Evolutionary conservation across 2,888 invertebrate species (phyloP), one percentile per base, ranked within the genome.

Genomic region (Amphipoea oculea): DNA sequence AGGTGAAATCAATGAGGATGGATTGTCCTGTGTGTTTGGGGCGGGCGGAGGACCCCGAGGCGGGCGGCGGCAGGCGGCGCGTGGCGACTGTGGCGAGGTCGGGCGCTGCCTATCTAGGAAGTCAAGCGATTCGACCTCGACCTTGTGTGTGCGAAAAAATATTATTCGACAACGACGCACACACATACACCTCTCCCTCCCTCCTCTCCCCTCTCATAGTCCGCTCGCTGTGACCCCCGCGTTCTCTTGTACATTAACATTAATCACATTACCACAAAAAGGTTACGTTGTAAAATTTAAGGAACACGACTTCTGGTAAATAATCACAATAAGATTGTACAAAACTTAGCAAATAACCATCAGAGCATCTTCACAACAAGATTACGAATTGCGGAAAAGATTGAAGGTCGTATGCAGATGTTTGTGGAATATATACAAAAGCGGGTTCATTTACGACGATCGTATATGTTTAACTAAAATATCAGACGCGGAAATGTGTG

Each of bases 131-230:
- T 91, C 91, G 94, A 94, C 96, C 96, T 96, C 95, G 96, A 96
- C 96, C 96, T 96, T 96, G 95, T 92, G 87, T 92, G 91, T 94
- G 96, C 95, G 95, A 96, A 96, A 95, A 95, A 96, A 94, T 93
- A 92, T 95, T 82, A 95, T 96, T 96, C 93, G 94, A 92, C 93
- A 90, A 88, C 93, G 92, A 94, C 94, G 93, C 91, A 92, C 92
- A 87, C 87, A 86, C 89, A 62, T 54, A 72, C 29, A 79, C 66
- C 73, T 57, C 88, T 80, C 89, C 79, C 89, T 86, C 87, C 84
- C 90, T 78, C 88, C 90, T 78, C 88, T 86, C 80, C 72, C 86
- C 89, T 74, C 80, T 78, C 87, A 88, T 79, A 81, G 87, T 60
- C 86, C 86, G 79, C 81, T 76, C 81, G 78, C 75, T 73, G 68